Evolutionary conservation across 2,113 vertebrate species (phyloP).

Genomic region (Micronycteris hirsuta): DNA sequence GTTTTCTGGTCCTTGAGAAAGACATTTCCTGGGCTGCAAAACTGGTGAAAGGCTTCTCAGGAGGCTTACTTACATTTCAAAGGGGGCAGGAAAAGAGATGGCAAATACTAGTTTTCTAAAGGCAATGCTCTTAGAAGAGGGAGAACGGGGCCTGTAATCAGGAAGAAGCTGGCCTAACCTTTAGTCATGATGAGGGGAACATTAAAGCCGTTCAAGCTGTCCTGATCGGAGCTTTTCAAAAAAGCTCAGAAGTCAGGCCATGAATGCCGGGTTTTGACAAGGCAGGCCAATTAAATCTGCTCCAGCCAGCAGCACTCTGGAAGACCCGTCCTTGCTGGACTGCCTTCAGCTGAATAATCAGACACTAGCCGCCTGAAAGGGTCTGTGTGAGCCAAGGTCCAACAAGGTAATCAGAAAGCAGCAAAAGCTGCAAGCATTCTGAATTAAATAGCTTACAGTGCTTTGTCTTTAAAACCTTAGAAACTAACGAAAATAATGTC

Average conservation of each 20-base stretch:
- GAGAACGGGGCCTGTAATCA: neutral
- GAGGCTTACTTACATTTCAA: neutral
- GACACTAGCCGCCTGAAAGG: neutral
- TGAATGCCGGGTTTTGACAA: slow-evolving; percentile 26
- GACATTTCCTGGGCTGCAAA: neutral
- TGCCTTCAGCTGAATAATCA: neutral
- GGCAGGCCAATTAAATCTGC: neutral
- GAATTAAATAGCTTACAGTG: neutral
- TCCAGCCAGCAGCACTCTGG: neutral
- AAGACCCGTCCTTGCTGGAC: neutral
- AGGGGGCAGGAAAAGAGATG: neutral
- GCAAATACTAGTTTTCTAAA: neutral
- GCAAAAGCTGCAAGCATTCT: neutral
- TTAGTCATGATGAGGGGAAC: neutral
- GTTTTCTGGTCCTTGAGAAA: neutral
- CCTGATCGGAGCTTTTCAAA: neutral
- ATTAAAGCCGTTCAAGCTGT: neutral
- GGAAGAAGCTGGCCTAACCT: neutral
- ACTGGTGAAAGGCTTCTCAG: neutral
- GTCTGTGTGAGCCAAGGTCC: neutral
- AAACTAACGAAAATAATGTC: neutral
- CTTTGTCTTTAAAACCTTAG: neutral
- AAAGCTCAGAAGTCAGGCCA: neutral
- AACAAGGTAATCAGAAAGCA: neutral
- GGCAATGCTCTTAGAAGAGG: neutral